phyloP scores from a whole-genome alignment of 37 sponge, comb jelly and placozoan genomes.

The Beroe ovata region DNA sequence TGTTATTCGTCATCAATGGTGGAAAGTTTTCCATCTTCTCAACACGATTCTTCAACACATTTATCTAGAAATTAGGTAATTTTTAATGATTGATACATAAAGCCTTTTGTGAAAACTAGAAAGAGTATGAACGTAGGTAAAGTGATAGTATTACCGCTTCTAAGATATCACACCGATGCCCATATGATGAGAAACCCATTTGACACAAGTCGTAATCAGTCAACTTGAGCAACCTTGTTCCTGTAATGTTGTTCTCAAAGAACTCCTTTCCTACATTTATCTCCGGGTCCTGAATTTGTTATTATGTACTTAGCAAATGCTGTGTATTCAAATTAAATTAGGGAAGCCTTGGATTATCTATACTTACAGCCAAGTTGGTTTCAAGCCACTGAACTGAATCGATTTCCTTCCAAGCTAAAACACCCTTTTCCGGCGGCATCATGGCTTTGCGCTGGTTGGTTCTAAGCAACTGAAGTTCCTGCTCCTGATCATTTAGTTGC shows the following conservation, averaged over 20 bases:
- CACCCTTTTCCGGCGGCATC: background rate
- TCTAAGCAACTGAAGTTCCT: background rate
- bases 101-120: background rate
- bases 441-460: background rate
- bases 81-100: too few species aligned
- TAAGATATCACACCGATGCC: conserved; percentile 28
- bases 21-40: conserved; percentile 17
- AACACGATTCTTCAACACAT: background rate
- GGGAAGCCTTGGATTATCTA: too few species aligned
- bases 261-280: background rate
- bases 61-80: conserved; percentile 24
- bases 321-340: too few species aligned
- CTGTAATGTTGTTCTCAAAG: conserved; percentile 49
- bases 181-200: background rate
- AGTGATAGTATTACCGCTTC: conserved; percentile 27
- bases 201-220: background rate
- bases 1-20: conserved; percentile 2
- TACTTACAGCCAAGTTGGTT: conserved; percentile 3
- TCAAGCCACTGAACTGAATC: conserved; percentile 19
- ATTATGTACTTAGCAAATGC: too few species aligned
- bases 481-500: background rate
- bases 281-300: too few species aligned
- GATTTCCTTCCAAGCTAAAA: conserved; percentile 14
- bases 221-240: background rate
- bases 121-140: too few species aligned